phyloP scores from a whole-genome alignment of 2,888 invertebrate species.

The Hipparchia semele region DNA sequence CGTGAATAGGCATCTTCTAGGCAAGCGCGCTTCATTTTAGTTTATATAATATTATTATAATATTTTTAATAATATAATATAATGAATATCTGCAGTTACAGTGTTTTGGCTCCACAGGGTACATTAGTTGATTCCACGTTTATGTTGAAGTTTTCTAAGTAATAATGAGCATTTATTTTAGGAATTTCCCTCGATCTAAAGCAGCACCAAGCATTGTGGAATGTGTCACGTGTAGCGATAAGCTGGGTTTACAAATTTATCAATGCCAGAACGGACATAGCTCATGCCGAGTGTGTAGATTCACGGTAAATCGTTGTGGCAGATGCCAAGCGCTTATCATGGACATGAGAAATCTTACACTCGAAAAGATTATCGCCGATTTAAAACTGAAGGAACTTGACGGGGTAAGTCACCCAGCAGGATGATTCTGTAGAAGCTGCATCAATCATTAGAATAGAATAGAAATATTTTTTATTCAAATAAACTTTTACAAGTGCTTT shows the following conservation, averaged over 20 bases:
- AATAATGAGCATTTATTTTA: conserved; percentile 9
- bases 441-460: no score
- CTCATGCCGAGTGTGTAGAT: conserved; percentile 53
- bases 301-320: conserved; percentile 45
- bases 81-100: no score
- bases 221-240: conserved; percentile 55
- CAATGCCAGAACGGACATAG: conserved; percentile 60
- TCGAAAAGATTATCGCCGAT: conserved; percentile 47
- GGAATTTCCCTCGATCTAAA: conserved; percentile 2
- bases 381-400: conserved; percentile 2
- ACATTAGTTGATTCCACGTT: no score
- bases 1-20: no score
- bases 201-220: conserved; percentile 36
- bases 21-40: no score
- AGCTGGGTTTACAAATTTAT: conserved; percentile 52
- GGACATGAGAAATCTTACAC: conserved; percentile 53
- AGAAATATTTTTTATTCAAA: no score
- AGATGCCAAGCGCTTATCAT: conserved; percentile 50
- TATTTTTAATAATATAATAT: no score
- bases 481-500: no score
- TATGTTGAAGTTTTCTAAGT: no score
- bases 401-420: not conserved
- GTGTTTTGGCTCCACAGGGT: no score
- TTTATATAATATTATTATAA: no score
- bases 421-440: no score